Evolutionary conservation across 2,888 invertebrate genomes (phyloP), one percentile per base, ranked within the genome.

Genomic region (Beris morrisii): DNA sequence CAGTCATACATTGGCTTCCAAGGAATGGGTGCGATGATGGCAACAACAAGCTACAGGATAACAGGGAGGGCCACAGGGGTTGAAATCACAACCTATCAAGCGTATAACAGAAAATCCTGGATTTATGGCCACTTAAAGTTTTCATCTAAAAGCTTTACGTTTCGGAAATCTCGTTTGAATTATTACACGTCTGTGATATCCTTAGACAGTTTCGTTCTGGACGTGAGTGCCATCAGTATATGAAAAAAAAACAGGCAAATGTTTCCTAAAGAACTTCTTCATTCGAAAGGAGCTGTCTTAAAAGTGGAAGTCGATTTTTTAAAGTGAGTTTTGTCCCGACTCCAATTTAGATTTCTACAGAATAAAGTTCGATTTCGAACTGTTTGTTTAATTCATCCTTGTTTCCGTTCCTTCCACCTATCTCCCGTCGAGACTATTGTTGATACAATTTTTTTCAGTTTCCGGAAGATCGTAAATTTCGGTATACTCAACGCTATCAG

Each of bases 81-180:
- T 54, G 30, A 50, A 53, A 28, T 56, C 65, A 32, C 59, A 66
- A 52, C 58, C 66, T 59, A 66, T 66, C 66, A 58, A 55, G 55
- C 65, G 50, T 13, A 56, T 56, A 22, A 52, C 69, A 66, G 67
- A 67, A 72, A 72, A 71, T 71, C 72, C 71, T 73, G 76, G 78
- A 78, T 78, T 77, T 78, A 77, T 75, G 74, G 76, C 77, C 77
- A 77, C 77, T 78, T 78, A 77, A 77, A 78, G 76, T 77, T 77
- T 77, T 75, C 73, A 65, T 65, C 64, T 44, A 48, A 55, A 65
- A 65, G 64, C 64, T 65, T 65, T 65, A 38, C 64, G 55, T 55
- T 38, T 56, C 54, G 43, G 56, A 56, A 65, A 65, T 65, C 64
- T 54, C 30, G 56, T 56, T 65, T 65, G 64, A 65, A 22, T 61